A percentile compares a stretch with the other conserved stretches of the same genome.
Evolutionary conservation across 2,888 invertebrate genomes (phyloP).

Genomic region (Nysson spinosus): DNA sequence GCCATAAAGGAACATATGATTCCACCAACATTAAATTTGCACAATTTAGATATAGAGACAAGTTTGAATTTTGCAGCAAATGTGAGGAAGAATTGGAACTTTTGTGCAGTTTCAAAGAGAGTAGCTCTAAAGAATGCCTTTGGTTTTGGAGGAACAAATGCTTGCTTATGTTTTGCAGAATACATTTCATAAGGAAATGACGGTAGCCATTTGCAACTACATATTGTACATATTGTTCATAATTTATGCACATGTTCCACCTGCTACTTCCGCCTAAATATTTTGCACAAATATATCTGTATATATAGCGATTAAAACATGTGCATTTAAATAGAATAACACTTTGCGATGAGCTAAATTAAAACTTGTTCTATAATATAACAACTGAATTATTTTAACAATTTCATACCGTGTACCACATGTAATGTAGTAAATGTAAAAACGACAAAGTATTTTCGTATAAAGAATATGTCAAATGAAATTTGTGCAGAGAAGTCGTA

Average conservation of each 20-base stretch:
- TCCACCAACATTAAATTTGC: conserved; percentile 94
- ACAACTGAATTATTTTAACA: conserved; percentile 38
- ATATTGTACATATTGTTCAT: too few species aligned
- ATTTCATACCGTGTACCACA: conserved; percentile 37
- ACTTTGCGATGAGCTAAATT: conserved; percentile 17
- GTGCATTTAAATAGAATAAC: conserved; percentile 5
- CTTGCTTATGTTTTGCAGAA: conserved; percentile 85
- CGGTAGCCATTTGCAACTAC: too few species aligned
- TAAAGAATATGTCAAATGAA: conserved; percentile 31
- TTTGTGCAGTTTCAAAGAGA: conserved; percentile 77
- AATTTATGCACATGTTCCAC: conserved; percentile 26
- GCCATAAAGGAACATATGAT: conserved; percentile 86
- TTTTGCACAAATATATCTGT: conserved; percentile 8
- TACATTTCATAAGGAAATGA: conserved; percentile 62
- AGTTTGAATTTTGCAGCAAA: conserved; percentile 85
- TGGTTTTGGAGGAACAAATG: conserved; percentile 99
- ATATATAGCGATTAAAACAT: conserved; percentile 17
- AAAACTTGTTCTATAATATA: conserved; percentile 12
- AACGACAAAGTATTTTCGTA: conserved; percentile 25
- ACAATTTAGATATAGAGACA: conserved; percentile 82
- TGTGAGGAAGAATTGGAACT: conserved; percentile 81
- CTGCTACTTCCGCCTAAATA: too few species aligned
- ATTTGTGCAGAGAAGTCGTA: conserved; percentile 41
- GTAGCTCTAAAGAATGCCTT: conserved; percentile 97
- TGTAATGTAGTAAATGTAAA: conserved; percentile 31